phyloP scores from a whole-genome alignment of 2,797 vertebrate species.

The Brachymystax lenok region DNA sequence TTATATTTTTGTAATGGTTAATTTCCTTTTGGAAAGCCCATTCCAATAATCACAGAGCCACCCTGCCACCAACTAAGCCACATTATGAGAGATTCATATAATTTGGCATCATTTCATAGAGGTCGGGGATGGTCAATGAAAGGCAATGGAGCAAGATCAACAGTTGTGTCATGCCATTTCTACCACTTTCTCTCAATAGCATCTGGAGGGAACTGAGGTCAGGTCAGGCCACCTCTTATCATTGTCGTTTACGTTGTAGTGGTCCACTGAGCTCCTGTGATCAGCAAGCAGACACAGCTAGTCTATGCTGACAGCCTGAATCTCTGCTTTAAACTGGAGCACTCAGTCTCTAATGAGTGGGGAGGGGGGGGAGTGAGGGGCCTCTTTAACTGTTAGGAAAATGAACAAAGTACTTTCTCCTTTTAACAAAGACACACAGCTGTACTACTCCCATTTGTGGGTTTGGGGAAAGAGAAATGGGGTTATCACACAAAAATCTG shows the following conservation, averaged over 20 bases:
- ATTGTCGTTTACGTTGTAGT: neutral
- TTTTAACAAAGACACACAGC: neutral
- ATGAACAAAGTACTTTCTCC: neutral
- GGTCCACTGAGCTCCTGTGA: neutral
- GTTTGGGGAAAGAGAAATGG: neutral
- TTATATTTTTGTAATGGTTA: neutral
- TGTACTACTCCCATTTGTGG: neutral
- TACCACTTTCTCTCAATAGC: neutral
- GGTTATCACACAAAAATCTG: neutral
- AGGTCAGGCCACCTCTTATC: neutral
- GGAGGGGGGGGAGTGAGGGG: neutral
- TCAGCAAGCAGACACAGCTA: neutral
- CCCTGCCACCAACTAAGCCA: neutral
- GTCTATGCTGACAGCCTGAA: neutral
- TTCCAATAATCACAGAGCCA: neutral
- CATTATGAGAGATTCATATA: neutral
- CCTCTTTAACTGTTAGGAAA: constrained; percentile 4
- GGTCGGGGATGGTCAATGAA: neutral
- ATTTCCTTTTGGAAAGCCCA: neutral
- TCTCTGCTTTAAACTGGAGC: too few relatives aligned
- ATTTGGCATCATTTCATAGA: neutral
- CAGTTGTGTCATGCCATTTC: neutral
- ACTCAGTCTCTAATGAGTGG: neutral
- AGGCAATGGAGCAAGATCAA: neutral
- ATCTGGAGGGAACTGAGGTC: neutral